Conservation (phyloP, 2,888 invertebrate genomes). For the Malthinus seriepunctatus region DNA sequence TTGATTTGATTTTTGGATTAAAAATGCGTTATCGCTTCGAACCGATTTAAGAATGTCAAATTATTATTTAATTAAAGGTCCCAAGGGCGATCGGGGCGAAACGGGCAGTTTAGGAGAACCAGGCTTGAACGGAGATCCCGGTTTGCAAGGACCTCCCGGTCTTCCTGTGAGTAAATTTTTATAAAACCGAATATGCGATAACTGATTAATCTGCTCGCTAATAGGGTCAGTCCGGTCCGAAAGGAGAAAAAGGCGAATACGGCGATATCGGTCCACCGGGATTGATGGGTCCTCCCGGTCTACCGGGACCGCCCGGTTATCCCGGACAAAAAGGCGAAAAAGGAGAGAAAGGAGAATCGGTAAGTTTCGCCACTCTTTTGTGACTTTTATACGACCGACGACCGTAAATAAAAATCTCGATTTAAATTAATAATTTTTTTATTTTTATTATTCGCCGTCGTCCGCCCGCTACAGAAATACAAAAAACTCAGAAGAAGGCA, state of each 20-base stretch:
- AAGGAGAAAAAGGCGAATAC: constrained; percentile 86
- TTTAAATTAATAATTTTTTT: constrained; percentile 32
- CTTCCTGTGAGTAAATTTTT: constrained; percentile 64
- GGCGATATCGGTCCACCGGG: constrained; percentile 94
- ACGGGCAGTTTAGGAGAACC: constrained; percentile 75
- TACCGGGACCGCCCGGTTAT: constrained; percentile 82
- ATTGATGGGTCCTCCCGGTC: constrained; percentile 90
- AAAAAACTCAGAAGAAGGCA: constrained; percentile 81
- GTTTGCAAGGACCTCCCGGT: constrained; percentile 87
- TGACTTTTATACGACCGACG: too few species aligned
- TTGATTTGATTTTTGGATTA: neutral
- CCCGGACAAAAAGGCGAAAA: constrained; percentile 90
- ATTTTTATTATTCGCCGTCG: constrained; percentile 32
- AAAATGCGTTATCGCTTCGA: too few species aligned
- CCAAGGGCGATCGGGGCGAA: constrained; percentile 74
- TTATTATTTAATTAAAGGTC: constrained; percentile 59
- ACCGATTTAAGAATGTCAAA: too few species aligned
- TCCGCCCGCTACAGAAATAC: constrained; percentile 67
- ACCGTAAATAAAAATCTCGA: too few species aligned
- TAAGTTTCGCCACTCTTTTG: constrained; percentile 64
- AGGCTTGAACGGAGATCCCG: constrained; percentile 77
- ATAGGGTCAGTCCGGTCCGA: constrained; percentile 80
- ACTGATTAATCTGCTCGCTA: constrained; percentile 7
- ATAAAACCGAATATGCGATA: neutral
- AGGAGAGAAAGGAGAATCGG: constrained; percentile 92